Evolutionary conservation across 2,113 vertebrate genomes (phyloP), one percentile per base, ranked within the genome.

Genomic region (Hippocampus guttulatus): DNA sequence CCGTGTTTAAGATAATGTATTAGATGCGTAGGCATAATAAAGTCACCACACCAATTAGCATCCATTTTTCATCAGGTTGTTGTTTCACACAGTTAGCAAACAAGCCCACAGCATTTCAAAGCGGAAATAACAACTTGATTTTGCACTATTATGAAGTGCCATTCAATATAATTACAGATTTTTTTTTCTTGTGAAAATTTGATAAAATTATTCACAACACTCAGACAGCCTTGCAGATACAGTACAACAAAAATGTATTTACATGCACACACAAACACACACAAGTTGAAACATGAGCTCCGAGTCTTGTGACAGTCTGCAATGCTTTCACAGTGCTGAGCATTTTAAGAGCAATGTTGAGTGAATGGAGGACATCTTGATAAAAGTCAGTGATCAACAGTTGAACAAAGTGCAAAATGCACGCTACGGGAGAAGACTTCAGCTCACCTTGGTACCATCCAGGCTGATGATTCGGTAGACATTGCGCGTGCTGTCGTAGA

Each of bases 381-480:
- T 76, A 62, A 67, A 77, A 63, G 25, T 40, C 51, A 49, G 30
- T 23, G 51, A 51, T 58, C 21, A 55, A 16, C 64, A 68, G 72
- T 55, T 1, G 30, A 49, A 73, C 78, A 67, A 1, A 38, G 45
- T 49, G 21, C 70, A 69, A 7, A 52, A 64, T 18, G 40, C 20
- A 40, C 47, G 14, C 33, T 33, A 43, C 11, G 10, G 27, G 9
- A 38, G 25, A 58, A 33, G 27, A 52, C 3, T 16, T 9, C 3
- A 38, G 38, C 81, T 90, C 91, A 97, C 97, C 97, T 99, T 99
- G 88, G 96, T 95, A 84, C 97, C 96, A 70, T 98, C 96, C 92
- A 98, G 93, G 90, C 97, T 98, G 89, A 99, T 99, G 92, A 98
- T 98, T 82, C 97, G 94, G 85, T 99, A 99, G 83, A 98, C 97